Evolutionary conservation across 37 sponge, comb jelly and placozoan species (phyloP).

Genomic region (Ianthella basta): DNA sequence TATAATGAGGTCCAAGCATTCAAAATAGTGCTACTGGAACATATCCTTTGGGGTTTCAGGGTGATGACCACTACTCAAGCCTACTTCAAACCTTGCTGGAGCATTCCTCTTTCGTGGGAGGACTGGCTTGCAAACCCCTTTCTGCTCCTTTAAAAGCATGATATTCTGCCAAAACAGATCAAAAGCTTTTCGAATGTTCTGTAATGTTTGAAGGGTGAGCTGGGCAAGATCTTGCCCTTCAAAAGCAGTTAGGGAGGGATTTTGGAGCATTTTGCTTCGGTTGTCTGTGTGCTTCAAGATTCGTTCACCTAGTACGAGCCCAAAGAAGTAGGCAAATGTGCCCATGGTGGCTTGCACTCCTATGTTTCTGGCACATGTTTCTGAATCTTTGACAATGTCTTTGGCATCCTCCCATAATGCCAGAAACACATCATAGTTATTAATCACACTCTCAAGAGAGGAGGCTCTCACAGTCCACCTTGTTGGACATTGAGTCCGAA

Average conservation of each 20-base stretch:
- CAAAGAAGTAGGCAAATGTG: conserved; percentile 49
- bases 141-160: conserved; percentile 26
- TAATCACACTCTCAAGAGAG: conserved; percentile 40
- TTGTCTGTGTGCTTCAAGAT: conserved; percentile 53
- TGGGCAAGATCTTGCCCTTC: conserved; percentile 53
- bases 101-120: conserved; percentile 48
- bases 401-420: conserved; percentile 29
- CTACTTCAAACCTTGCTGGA: conserved; percentile 46
- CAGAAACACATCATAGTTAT: conserved; percentile 44
- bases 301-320: conserved; percentile 39
- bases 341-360: conserved; percentile 45
- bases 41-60: conserved; percentile 28
- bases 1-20: conserved; percentile 33
- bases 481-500: conserved; percentile 57
- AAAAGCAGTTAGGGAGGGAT: conserved; percentile 40
- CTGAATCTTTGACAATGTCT: conserved; percentile 30
- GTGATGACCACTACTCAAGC: conserved; percentile 9
- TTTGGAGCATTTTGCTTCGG: conserved; percentile 53
- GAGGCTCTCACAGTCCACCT: conserved; percentile 51
- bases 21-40: conserved; percentile 19
- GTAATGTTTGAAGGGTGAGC: conserved; percentile 41
- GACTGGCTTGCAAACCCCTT: conserved; percentile 36
- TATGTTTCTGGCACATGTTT: conserved; percentile 42
- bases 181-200: conserved; percentile 34
- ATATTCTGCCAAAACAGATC: conserved; percentile 50